Evolutionary conservation across 37 sponge, comb jelly and placozoan genomes (phyloP).

Genomic region (Aphrocallistes beatrix): DNA sequence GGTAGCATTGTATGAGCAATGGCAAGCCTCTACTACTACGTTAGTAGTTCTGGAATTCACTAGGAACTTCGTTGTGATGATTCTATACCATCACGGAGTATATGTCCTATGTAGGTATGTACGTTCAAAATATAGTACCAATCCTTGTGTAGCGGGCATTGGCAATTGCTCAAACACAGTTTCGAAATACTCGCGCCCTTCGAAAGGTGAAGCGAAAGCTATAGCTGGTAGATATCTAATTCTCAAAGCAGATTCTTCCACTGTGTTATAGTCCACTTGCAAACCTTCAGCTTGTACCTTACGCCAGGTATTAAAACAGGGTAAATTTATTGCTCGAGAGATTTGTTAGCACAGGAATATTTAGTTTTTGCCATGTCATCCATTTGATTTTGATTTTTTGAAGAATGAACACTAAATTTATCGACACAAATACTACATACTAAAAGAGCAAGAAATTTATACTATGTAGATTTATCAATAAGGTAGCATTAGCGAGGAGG

Average conservation of each 20-base stretch:
- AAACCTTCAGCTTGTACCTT: no score
- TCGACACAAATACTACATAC: no score
- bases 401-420: no score
- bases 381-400: no score
- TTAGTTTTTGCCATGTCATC: no score
- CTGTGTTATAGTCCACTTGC: constrained; percentile 16
- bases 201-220: background rate
- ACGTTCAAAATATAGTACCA: background rate
- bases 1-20: constrained; percentile 14
- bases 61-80: background rate
- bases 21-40: no score
- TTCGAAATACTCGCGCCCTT: background rate
- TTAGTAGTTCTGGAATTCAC: background rate
- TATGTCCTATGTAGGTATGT: background rate
- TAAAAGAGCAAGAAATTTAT: no score
- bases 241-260: background rate
- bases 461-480: no score
- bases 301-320: no score
- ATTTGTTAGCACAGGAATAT: no score
- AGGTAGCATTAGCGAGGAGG: no score
- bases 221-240: background rate
- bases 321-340: no score
- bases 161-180: background rate
- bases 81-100: background rate
- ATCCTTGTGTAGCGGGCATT: background rate